Evolutionary conservation across 2,113 vertebrate species (phyloP).

Genomic region (Hemiscyllium ocellatum): DNA sequence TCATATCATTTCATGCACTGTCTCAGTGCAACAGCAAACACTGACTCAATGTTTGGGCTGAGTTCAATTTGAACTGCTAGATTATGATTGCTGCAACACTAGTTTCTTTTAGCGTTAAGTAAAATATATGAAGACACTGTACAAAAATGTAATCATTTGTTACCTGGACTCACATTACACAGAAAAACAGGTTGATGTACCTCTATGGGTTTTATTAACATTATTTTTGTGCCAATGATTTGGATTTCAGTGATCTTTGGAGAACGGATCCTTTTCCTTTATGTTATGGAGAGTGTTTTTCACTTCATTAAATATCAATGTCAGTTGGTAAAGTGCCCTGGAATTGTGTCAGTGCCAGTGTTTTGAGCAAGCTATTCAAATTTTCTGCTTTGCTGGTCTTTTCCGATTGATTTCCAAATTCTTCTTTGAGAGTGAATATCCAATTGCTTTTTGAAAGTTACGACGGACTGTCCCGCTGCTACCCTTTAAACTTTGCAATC

Average conservation of each 20-base stretch:
- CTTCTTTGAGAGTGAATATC: not conserved
- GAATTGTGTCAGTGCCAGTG: not conserved
- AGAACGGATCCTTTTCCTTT: not conserved
- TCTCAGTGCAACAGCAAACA: not conserved
- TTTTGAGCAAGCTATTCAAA: not conserved
- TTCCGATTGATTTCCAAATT: not conserved
- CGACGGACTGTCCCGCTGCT: too few relatives aligned
- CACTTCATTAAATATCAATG: not conserved
- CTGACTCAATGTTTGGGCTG: not conserved
- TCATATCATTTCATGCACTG: not conserved
- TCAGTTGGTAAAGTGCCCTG: not conserved
- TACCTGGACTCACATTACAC: not conserved
- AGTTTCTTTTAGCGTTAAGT: not conserved
- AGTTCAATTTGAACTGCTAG: not conserved
- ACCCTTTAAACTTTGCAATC: not conserved
- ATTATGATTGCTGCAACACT: too few relatives aligned
- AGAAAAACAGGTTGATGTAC: not conserved
- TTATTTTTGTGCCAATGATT: not conserved
- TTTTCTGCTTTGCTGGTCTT: not conserved
- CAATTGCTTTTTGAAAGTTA: not conserved
- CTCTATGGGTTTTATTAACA: not conserved
- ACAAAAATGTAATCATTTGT: not conserved
- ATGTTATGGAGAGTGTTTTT: not conserved
- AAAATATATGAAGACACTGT: not conserved
- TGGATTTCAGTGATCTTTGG: not conserved